Base-by-base conservation (phyloP, 2,113 vertebrate genomes). In the Engraulis encrasicolus region DNA sequence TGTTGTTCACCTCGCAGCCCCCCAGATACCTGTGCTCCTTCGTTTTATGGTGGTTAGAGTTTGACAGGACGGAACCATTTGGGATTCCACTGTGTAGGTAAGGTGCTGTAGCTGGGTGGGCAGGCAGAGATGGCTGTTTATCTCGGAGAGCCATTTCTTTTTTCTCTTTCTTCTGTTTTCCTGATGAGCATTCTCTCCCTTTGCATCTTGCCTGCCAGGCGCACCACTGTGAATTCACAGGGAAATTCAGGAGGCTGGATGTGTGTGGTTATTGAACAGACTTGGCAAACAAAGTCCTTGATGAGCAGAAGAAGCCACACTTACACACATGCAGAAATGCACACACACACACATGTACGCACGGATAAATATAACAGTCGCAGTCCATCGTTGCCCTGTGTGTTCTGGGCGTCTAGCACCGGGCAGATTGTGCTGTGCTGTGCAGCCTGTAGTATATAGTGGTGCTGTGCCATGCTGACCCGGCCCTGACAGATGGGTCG, bases 401-500 rank as follows among this genome's bases (percentile, higher is more conserved):
- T n/a, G 23, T 66, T 12, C n/a, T n/a, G n/a, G 12, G 23, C 34
- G 66, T 74, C 66, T 74, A 27, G 61, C 61, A 71, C 61, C 1
- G 9, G 3, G 7, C 23, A 14, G 61, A 1, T 71, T 71, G 9
- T 71, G 23, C 12, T 45, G 9, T 45, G 40, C 40, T 45, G 40
- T n/a, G n/a, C n/a, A n/a, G n/a, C n/a, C n/a, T n/a, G n/a, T n/a
- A n/a, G n/a, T n/a, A n/a, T n/a, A 9, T 45, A 45, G 4, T 1
- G 61, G 61, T 71, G 58, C 12, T 45, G 40, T 45, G 40, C 40
- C 61, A 27, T 34, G 27, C n/a, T 71, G 61, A 71, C 27, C 34
- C 23, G 27, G 66, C 66, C 34, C 66, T 74, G 31, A 74, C 66
- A 74, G 66, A 74, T 74, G 66, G 66, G 66, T 17, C 66, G 11